Evolutionary conservation across 35 echinoderm and acorn worm species (phyloP).

Genomic region (Ophiothrix spiculata): DNA sequence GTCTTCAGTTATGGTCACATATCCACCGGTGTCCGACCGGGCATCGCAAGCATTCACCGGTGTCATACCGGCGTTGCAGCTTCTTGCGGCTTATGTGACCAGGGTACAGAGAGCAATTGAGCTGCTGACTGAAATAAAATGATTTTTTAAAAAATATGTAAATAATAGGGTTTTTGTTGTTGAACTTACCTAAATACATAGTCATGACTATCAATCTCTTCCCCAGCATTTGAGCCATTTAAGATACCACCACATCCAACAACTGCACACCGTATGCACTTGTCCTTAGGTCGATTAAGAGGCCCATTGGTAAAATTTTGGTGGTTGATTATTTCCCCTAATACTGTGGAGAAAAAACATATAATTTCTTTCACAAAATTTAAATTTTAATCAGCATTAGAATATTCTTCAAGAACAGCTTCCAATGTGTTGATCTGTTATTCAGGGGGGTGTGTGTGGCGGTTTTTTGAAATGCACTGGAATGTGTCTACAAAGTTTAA

Average conservation of each 20-base stretch:
- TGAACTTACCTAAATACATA: conserved; percentile 48
- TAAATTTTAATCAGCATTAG: too few species aligned
- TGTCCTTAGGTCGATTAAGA: background rate
- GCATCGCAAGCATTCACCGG: too few species aligned
- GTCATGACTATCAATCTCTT: conserved; percentile 76
- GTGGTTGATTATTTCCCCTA: conserved; percentile 65
- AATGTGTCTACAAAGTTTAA: too few species aligned
- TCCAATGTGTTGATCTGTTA: too few species aligned
- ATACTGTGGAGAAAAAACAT: conserved; percentile 53
- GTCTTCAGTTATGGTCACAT: too few species aligned
- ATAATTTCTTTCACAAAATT: background rate
- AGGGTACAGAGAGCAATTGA: too few species aligned
- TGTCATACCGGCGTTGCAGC: too few species aligned
- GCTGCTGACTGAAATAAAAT: background rate
- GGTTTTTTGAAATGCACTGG: too few species aligned
- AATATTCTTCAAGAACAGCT: too few species aligned
- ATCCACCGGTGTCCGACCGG: too few species aligned
- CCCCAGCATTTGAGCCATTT: conserved; percentile 65
- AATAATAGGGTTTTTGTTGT: background rate
- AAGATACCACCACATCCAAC: conserved; percentile 72
- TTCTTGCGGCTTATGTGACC: too few species aligned
- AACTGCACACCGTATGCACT: conserved; percentile 71
- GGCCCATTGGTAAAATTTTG: conserved; percentile 64
- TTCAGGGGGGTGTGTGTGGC: too few species aligned
- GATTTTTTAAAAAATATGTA: background rate